These are phyloP conservation scores for Scopus umbretta DNA, from an alignment of 2,113 vertebrate species.

Conservation along the genomic window DNA sequence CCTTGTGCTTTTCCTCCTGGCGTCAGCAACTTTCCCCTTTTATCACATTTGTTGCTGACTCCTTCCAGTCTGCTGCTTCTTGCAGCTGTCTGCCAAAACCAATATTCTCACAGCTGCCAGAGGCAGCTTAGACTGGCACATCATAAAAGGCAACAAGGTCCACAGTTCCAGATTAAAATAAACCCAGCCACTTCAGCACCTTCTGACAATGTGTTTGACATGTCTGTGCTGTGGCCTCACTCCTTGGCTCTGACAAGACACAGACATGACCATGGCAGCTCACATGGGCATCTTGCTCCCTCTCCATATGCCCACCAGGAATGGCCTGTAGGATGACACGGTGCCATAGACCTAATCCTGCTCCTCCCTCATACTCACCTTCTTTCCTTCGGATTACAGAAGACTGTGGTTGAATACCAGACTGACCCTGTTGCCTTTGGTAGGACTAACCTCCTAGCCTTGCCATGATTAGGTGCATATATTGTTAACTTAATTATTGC, in stretches of 20 bases:
- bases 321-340: background rate
- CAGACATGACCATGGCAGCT: background rate
- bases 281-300: background rate
- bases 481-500: background rate
- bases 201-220: conserved; percentile 63
- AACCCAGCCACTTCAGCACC: conserved; percentile 58
- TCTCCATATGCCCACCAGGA: background rate
- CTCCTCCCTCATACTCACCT: background rate
- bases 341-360: background rate
- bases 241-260: conserved; percentile 20
- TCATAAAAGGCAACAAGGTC: conserved; percentile 65
- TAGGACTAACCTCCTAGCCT: background rate
- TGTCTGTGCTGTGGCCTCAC: background rate
- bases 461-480: background rate
- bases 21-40: conserved; percentile 60
- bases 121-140: conserved; percentile 67
- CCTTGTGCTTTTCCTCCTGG: conserved; percentile 55
- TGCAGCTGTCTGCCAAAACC: conserved; percentile 68
- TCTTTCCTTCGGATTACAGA: background rate
- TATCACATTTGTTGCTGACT: conserved; percentile 69
- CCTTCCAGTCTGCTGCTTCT: conserved; percentile 68
- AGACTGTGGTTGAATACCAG: background rate
- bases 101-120: conserved; percentile 70
- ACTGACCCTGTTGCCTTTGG: background rate
- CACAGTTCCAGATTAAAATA: conserved; percentile 64